A percentile compares a stretch with the other conserved stretches of the same genome.
phyloP scores from a whole-genome alignment of 2,797 vertebrate genomes.

The Notolepis coatsorum region DNA sequence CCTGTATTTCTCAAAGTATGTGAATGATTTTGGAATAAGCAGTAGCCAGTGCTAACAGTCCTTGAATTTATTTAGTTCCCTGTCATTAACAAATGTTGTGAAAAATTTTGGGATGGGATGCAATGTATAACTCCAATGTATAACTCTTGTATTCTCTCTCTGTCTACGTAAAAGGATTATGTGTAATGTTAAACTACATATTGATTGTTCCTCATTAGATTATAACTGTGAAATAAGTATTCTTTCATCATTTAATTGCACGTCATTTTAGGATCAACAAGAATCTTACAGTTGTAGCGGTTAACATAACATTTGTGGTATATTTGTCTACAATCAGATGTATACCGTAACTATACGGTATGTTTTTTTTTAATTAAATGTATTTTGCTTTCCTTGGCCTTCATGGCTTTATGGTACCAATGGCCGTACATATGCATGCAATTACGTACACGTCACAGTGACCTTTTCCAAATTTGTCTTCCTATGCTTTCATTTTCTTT shows the following conservation, averaged over 20 bases:
- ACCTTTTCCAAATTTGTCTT: constrained; percentile 29
- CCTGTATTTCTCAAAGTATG: too few relatives aligned
- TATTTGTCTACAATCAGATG: constrained; percentile 6
- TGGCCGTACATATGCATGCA: constrained; percentile 43
- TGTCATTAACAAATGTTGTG: too few relatives aligned
- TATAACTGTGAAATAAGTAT: not conserved
- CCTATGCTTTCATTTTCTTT: constrained; percentile 22
- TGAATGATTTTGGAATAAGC: not conserved
- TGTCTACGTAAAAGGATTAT: not conserved
- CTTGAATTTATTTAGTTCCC: too few relatives aligned
- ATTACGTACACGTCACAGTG: constrained; percentile 46
- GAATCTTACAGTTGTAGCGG: not conserved
- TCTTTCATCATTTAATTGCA: too few relatives aligned
- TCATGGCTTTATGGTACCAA: constrained; percentile 1
- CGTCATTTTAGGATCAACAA: too few relatives aligned
- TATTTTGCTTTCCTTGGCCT: not conserved
- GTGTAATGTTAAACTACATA: not conserved
- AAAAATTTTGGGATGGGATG: not conserved
- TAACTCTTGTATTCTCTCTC: too few relatives aligned
- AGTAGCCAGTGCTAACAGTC: not conserved
- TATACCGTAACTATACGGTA: constrained; percentile 14
- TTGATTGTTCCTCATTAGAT: not conserved
- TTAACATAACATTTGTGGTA: constrained; percentile 31
- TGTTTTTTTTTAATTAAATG: too few relatives aligned
- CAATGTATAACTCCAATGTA: not conserved